Percentiles rank a stretch among this genome's conserved stretches.
Conservation (phyloP, 2,888 invertebrate genomes). For the Caenorhabditis sp. region DNA sequence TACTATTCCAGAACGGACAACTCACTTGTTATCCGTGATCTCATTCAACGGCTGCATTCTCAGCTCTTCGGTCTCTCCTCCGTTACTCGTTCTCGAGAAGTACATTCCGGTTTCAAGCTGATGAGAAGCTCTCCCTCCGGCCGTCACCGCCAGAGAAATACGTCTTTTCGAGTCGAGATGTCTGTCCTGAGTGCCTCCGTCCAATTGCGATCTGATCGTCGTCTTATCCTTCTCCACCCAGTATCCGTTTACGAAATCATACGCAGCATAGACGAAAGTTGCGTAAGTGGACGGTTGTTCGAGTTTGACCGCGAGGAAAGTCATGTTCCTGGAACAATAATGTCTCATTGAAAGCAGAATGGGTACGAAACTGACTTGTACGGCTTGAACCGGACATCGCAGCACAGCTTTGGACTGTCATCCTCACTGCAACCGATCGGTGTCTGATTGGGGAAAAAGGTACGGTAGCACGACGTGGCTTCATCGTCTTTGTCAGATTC, state of each 20-base stretch:
- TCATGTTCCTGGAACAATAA: conserved; percentile 65
- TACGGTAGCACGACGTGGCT: conserved; percentile 72
- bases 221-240: conserved; percentile 76
- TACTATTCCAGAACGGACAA: background rate
- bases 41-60: conserved; percentile 74
- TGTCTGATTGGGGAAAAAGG: conserved; percentile 77
- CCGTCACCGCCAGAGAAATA: conserved; percentile 71
- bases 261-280: conserved; percentile 74
- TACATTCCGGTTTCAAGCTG: conserved; percentile 77
- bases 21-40: conserved; percentile 76
- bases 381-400: conserved; percentile 71
- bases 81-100: conserved; percentile 71
- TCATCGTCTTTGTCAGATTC: conserved; percentile 51
- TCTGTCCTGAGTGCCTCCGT: conserved; percentile 73
- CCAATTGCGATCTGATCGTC: conserved; percentile 71
- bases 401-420: conserved; percentile 72
- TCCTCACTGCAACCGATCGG: conserved; percentile 70
- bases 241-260: conserved; percentile 69
- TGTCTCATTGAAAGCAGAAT: background rate
- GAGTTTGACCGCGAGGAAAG: conserved; percentile 73
- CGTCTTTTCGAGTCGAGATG: conserved; percentile 64
- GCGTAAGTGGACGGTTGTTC: conserved; percentile 75
- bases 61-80: conserved; percentile 72
- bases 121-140: conserved; percentile 72
- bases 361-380: conserved; percentile 37